Percentiles rank a stretch among this genome's conserved stretches.
These are phyloP conservation scores for Mus spicilegus DNA, from an alignment of 2,113 vertebrate species.

Conservation along the genomic window DNA sequence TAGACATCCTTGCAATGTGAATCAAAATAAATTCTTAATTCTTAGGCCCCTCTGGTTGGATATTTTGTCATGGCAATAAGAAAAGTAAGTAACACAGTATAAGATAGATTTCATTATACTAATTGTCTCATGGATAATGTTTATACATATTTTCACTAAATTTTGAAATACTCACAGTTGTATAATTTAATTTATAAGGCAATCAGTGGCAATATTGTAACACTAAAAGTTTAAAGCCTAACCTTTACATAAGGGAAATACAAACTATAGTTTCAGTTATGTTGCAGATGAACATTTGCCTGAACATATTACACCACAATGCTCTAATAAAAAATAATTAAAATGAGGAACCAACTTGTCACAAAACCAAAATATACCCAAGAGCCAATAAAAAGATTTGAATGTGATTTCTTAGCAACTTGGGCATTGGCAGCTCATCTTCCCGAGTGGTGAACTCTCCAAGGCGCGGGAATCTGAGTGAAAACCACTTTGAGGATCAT, in stretches of 20 bases:
- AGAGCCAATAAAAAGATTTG: constrained; percentile 43
- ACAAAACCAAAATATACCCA: constrained; percentile 46
- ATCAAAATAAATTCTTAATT: background rate
- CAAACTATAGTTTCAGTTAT: constrained; percentile 75
- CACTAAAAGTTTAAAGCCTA: constrained; percentile 55
- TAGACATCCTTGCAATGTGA: background rate
- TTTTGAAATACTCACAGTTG: background rate
- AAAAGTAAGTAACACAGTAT: background rate
- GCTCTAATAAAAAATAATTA: constrained; percentile 79
- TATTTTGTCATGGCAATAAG: background rate
- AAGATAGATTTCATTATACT: background rate
- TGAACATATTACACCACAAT: constrained; percentile 57
- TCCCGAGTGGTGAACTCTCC: background rate
- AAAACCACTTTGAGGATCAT: constrained; percentile 15
- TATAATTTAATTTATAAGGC: background rate
- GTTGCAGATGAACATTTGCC: constrained; percentile 68
- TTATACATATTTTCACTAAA: background rate
- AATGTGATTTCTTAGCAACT: constrained; percentile 34
- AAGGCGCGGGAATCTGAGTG: constrained; percentile 33
- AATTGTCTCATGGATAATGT: background rate
- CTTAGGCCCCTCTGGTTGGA: no score
- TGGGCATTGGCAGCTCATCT: constrained; percentile 24
- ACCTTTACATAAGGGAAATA: constrained; percentile 60
- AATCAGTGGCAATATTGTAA: constrained; percentile 10
- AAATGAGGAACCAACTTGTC: constrained; percentile 70